Percentiles rank a stretch among this genome's conserved stretches.
Evolutionary conservation across 2,113 vertebrate genomes (phyloP).

Genomic region (Chamaea fasciata): DNA sequence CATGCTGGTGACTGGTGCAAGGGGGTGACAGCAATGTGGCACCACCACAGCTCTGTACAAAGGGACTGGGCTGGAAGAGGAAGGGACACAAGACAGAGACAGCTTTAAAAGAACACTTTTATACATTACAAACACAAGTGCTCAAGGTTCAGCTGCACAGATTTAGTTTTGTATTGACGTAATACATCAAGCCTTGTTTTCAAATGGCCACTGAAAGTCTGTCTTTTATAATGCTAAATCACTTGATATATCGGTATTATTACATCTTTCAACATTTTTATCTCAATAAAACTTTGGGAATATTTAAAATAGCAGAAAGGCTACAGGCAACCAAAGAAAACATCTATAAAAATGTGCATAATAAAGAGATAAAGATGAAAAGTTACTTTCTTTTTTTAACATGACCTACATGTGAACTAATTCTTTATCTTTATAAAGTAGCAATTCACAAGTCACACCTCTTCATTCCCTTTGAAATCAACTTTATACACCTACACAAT

Average conservation of each 20-base stretch:
- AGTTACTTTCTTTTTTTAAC: not conserved
- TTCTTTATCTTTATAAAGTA: slow-evolving; percentile 18
- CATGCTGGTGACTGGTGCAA: not conserved
- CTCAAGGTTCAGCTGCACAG: not conserved
- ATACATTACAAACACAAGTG: not conserved
- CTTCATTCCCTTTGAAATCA: slow-evolving; percentile 4
- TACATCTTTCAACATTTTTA: not conserved
- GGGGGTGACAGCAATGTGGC: not conserved
- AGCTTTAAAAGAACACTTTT: not conserved
- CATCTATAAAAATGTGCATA: not conserved
- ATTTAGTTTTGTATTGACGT: not conserved
- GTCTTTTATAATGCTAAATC: not conserved
- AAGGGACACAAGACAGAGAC: not conserved
- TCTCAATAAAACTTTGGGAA: not conserved
- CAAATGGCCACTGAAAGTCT: not conserved
- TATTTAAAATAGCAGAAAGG: slow-evolving; percentile 9
- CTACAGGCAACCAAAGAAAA: not conserved
- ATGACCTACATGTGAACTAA: not conserved
- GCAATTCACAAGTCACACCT: slow-evolving; percentile 12
- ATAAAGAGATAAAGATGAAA: not conserved
- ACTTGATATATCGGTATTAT: not conserved
- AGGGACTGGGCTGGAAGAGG: not conserved
- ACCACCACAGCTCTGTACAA: not conserved
- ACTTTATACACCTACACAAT: not conserved
- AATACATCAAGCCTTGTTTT: not conserved